These are phyloP conservation scores for Scytalopus superciliaris DNA, from an alignment of 2,113 vertebrate species.

Conservation along the genomic window DNA sequence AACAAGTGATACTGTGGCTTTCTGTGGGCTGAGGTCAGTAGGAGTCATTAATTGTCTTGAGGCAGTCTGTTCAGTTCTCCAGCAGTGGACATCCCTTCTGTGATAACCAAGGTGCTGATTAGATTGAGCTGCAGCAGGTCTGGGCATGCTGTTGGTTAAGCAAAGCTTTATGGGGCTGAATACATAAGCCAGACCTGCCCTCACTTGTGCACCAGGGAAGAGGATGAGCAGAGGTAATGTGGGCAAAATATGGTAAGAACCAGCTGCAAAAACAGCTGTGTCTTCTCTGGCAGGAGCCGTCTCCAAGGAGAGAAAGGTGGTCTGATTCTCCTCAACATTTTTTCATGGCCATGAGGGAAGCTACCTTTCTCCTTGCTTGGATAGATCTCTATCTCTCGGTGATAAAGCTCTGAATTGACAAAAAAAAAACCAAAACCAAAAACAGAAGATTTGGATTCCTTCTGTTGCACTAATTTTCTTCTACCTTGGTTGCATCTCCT, in stretches of 20 bases:
- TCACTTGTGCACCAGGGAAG: not conserved
- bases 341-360: not conserved
- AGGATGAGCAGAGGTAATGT: not conserved
- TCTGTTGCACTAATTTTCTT: not conserved
- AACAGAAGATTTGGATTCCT: not conserved
- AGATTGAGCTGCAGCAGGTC: not conserved
- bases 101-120: not conserved
- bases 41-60: not conserved
- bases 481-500: not conserved
- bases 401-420: not conserved
- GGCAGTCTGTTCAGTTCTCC: not conserved
- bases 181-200: fast-evolving
- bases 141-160: not conserved
- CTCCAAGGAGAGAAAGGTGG: not conserved
- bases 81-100: not conserved
- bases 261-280: not conserved
- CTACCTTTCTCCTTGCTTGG: not conserved
- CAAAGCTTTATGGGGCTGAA: not conserved
- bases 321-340: not conserved
- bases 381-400: not conserved
- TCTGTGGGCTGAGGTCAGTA: not conserved
- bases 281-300: not conserved
- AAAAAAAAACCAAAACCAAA: not conserved
- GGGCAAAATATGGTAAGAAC: not conserved
- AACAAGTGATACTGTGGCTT: not conserved